Evolutionary conservation across 2,888 invertebrate genomes (phyloP), one percentile per base, ranked within the genome.

Genomic region (Helicoverpa assulta): DNA sequence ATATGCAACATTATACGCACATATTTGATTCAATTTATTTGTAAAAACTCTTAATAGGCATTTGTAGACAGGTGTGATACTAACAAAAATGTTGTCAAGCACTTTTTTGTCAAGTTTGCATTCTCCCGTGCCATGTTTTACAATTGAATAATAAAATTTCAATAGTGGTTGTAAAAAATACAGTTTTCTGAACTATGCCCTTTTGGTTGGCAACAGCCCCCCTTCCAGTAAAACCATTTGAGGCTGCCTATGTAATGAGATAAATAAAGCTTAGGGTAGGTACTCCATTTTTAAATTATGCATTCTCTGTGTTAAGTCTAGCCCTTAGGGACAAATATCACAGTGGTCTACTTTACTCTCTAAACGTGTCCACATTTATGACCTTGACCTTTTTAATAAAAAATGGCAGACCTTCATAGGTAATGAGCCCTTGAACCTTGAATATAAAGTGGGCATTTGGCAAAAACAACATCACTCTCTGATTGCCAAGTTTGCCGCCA

Each of bases 371-470:
- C 76, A 76, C 76, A 70, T 71, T 68, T 51, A 14, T 21, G 52
- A 16, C 58, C 60, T 82, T 82, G 71, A 76, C 76, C 71, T 66
- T 51, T 1, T 73, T 60, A 74, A 67, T 72, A 82, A 72, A 60
- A 67, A 72, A 82, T 76, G 52, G 18, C 52, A 51, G 53, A 62
- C 70, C 74, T 77, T 73, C 76, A 71, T 79, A 76, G 71, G 76
- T 71, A 81, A 82, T 68, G 76, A 81, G 63, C 43, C 18, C 60
- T 60, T 43, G 68, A 74, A 73, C 77, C 83, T 82, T 82, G 83
- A 81, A 82, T 81, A 80, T 71, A 82, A 82, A 82, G 82, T 76
- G 76, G 66, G 70, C 59, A 73, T 80, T 81, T 82, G 82, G 80
- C 80, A 82, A 73, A 81, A 81, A 82, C 80, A 62, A 73, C 80